phyloP scores from a whole-genome alignment of 2,113 vertebrate genomes.

The Anser brachyrhynchus region DNA sequence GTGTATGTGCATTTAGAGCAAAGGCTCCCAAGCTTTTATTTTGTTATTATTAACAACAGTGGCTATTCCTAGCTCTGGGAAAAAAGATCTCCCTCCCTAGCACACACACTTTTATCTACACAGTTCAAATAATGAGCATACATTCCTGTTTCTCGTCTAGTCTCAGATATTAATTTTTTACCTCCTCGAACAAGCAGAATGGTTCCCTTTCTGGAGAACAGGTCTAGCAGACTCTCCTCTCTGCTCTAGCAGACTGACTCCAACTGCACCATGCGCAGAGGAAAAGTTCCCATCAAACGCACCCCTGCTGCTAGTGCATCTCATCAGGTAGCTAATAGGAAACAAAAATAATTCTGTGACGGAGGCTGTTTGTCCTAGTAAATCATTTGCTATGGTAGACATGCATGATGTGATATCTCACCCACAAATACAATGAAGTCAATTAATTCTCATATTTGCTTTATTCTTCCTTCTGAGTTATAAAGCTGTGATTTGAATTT shows the following conservation, averaged over 20 bases:
- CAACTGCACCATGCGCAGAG: accelerated
- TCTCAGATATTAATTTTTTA: neutral
- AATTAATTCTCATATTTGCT: neutral
- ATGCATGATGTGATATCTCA: neutral
- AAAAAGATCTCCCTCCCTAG: too few species aligned
- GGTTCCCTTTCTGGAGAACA: neutral
- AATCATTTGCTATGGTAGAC: neutral
- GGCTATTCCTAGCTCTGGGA: neutral
- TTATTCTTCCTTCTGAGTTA: neutral
- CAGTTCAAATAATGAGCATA: neutral
- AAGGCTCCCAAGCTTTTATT: neutral
- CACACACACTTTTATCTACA: neutral
- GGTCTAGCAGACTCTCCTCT: neutral
- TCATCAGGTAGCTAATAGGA: neutral
- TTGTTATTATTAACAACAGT: neutral
- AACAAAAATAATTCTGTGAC: neutral
- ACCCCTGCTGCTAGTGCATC: neutral
- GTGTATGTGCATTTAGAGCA: accelerated
- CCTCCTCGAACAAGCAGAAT: neutral
- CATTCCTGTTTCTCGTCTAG: neutral
- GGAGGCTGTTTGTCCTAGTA: neutral
- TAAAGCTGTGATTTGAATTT: neutral
- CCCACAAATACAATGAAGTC: accelerated
- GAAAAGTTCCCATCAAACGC: neutral
- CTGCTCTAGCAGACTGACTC: neutral